Base-by-base conservation (phyloP, 2,888 invertebrate genomes). In the Mycalesis mineus region DNA sequence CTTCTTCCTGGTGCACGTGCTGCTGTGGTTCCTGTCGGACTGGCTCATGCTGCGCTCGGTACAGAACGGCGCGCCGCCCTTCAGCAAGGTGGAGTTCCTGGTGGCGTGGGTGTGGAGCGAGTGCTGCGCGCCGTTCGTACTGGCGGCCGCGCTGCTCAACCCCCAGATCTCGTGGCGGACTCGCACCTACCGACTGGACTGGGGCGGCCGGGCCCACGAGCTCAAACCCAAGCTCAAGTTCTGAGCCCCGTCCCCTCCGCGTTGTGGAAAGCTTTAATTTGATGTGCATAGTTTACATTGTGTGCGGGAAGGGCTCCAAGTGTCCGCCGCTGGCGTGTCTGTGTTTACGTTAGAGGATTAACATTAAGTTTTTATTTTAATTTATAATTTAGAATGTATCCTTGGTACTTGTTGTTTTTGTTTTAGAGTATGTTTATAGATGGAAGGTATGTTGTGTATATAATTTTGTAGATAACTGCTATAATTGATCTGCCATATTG, bases 201-300 rank as follows among this genome's bases (percentile, higher is more conserved):
- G 98, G 98, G 98, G 99, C 63, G 99, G 99, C 36, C 89, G 95
- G 47, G 98, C 97, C 49, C 97, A 98, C 76, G 96, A 97, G 90
- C 92, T 96, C 67, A 94, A 94, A 78, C 92, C 94, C 65, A 93
- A 94, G 83, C 92, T 92, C 72, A 92, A 93, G 81, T 93, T 92
- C 81, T 93, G 77, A 86, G 74, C 69, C 14, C 55, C 60, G 62
- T 66, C 71, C 71, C 72, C 67, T 68, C 67, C 68, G 65, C 69
- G n/a, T 73, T 73, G 71, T 70, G 65, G 56, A 78, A 82, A 84
- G 85, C 83, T 87, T 88, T 88, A 86, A 86, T 83, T 83, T 83
- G 74, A 76, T 76, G 74, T 73, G 73, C 68, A 75, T 76, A 72
- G 62, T 57, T 58, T 64, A 57, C 60, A 60, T 68, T 67, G 65